These are phyloP conservation scores for Lasioglossum baleicum DNA, from an alignment of 1,140 invertebrate genomes.

Conservation along the genomic window DNA sequence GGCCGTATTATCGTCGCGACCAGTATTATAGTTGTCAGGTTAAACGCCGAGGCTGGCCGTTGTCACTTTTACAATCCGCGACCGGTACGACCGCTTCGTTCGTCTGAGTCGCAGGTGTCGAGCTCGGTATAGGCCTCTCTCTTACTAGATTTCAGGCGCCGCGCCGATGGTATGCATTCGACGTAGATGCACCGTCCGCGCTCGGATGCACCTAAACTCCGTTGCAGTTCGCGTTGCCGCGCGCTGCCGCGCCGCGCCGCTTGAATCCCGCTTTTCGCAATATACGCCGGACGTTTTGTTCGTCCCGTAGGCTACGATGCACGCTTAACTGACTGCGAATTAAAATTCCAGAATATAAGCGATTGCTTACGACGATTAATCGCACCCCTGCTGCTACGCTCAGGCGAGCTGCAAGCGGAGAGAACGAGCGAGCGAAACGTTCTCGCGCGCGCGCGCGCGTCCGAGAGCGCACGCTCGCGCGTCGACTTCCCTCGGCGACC, in stretches of 20 bases:
- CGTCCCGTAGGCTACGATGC: slow-evolving; percentile 54
- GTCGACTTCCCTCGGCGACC: slow-evolving; percentile 3
- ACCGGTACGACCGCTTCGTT: slow-evolving; percentile 55
- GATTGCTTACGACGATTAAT: slow-evolving; percentile 71
- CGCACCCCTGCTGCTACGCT: slow-evolving; percentile 66
- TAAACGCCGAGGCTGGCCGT: slow-evolving; percentile 16
- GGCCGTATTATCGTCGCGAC: background rate
- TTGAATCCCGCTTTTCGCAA: slow-evolving; percentile 59
- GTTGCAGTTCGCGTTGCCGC: background rate
- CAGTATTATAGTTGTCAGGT: background rate
- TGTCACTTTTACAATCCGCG: slow-evolving; percentile 40
- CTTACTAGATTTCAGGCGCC: slow-evolving; percentile 28
- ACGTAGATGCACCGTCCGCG: background rate
- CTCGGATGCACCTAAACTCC: background rate
- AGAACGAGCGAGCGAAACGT: too few relatives aligned
- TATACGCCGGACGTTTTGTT: slow-evolving; percentile 57
- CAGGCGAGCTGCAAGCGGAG: background rate
- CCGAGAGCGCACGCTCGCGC: background rate
- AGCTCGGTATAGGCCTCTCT: background rate
- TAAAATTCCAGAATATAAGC: slow-evolving; percentile 68
- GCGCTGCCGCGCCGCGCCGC: slow-evolving; percentile 35
- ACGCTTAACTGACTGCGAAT: slow-evolving; percentile 66
- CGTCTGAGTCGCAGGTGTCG: slow-evolving; percentile 39
- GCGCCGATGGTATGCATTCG: slow-evolving; percentile 5
- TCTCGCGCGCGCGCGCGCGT: slow-evolving; percentile 2